phyloP scores from a whole-genome alignment of 2,888 invertebrate species.

The Leptinotarsa tumamoca region DNA sequence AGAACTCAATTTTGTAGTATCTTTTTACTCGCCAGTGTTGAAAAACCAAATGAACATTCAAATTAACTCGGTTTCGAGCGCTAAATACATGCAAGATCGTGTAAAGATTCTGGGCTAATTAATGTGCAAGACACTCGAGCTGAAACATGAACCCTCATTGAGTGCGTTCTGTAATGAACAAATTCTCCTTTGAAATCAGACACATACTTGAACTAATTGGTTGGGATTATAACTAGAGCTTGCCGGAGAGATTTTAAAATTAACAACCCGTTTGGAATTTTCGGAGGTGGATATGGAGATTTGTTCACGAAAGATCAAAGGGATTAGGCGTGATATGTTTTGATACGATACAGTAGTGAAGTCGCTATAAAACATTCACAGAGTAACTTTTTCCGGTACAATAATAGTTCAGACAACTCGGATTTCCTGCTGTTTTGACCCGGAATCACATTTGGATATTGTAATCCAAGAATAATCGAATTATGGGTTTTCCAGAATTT shows the following conservation, averaged over 20 bases:
- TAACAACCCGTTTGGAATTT: slow-evolving; percentile 6
- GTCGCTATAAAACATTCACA: neutral
- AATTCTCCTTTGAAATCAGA: slow-evolving; percentile 25
- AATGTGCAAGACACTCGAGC: slow-evolving; percentile 9
- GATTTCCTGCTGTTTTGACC: neutral
- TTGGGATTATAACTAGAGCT: neutral
- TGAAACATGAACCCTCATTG: slow-evolving; percentile 11
- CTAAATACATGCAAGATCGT: neutral
- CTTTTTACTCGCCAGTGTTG: slow-evolving; percentile 33
- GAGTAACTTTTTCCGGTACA: neutral
- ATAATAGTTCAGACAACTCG: neutral
- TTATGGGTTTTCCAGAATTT: no score
- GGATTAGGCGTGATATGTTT: neutral
- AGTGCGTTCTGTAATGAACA: slow-evolving; percentile 13
- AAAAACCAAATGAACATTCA: neutral
- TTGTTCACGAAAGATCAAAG: slow-evolving; percentile 18
- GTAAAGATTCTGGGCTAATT: slow-evolving; percentile 2
- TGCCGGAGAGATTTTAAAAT: slow-evolving; percentile 6
- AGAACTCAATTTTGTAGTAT: slow-evolving; percentile 37
- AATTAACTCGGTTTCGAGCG: neutral
- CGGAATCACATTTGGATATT: no score
- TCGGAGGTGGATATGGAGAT: slow-evolving; percentile 20
- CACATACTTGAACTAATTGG: slow-evolving; percentile 25
- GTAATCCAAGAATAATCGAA: no score
- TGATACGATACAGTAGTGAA: neutral